Evolutionary conservation across 2,113 vertebrate genomes (phyloP), one percentile per base, ranked within the genome.

Genomic region (Promerops cafer): DNA sequence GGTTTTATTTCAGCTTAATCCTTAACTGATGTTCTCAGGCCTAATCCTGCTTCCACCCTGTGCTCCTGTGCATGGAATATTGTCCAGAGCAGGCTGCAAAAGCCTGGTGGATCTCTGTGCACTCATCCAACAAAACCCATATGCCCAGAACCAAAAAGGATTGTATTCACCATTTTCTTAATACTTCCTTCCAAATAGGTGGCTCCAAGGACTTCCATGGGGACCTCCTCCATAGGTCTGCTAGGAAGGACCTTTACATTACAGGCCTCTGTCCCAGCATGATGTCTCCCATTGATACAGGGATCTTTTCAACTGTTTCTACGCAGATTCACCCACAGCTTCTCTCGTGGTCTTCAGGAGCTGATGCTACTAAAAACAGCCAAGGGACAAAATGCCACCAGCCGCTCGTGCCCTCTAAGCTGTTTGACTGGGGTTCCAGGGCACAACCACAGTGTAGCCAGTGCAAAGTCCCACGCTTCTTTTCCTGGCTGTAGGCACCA

Each of bases 391-490:
- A 45, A 28, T 22, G 33, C 8, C 30, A n/a, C 44, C 16, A 59
- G 33, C 5, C 0, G 0, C 42, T 63, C 0, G 0, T 28, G 13
- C 11, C 19, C 54, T 83, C 44, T 6, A 7, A 63, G 42, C 13
- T 4, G 2, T 5, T 44, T 76, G 68, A 27, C 16, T 59, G 44
- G 16, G 26, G 17, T 20, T 78, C 40, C 33, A 17, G 39, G 44
- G 33, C 72, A 45, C 37, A 40, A 52, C 12, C 12, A 33, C 24
- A 40, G 13, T 1, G 3, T 8, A 72, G 35, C 5, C 53, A 83
- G 23, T 33, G 52, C 18, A 57, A 61, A 15, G 28, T 68, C 16
- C 21, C 13, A 13, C 1, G 0, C 10, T 37, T 40, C 37, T 89
- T 84, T 50, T 81, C 60, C 72, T 44, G 56, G 3, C 21, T 57